Evolutionary conservation across 2,888 invertebrate genomes (phyloP).

Genomic region (Stegophylla sp.): DNA sequence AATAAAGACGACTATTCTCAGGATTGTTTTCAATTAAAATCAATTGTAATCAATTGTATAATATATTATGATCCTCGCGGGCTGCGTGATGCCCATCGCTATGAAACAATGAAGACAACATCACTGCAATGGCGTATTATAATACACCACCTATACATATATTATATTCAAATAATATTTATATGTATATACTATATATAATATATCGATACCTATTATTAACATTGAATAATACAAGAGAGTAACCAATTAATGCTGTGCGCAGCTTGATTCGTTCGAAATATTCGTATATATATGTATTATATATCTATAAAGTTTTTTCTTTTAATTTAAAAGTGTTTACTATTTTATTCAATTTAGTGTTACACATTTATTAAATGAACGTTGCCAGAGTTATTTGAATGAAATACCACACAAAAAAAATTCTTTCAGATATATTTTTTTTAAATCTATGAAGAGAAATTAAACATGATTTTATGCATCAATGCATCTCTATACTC

Average conservation of each 20-base stretch:
- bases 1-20: background rate
- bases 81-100: background rate
- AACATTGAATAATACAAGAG: constrained; percentile 1
- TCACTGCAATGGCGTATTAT: background rate
- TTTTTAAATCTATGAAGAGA: background rate
- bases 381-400: background rate
- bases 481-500: too few species aligned
- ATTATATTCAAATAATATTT: too few species aligned
- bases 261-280: background rate
- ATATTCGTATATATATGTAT: background rate
- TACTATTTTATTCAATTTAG: background rate
- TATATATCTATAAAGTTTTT: too few species aligned
- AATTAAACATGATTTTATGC: too few species aligned
- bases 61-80: background rate
- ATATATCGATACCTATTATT: too few species aligned
- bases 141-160: too few species aligned
- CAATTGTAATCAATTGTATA: constrained; percentile 34
- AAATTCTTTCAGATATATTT: background rate
- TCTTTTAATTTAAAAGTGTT: background rate
- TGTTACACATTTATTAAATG: constrained; percentile 10
- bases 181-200: background rate
- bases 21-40: constrained; percentile 48
- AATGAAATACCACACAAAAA: background rate
- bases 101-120: constrained; percentile 24
- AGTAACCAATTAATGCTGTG: constrained; percentile 24